A percentile compares a stretch with the other conserved stretches of the same genome.
phyloP scores from a whole-genome alignment of 2,113 vertebrate genomes.

The Atherinomorus stipes region DNA sequence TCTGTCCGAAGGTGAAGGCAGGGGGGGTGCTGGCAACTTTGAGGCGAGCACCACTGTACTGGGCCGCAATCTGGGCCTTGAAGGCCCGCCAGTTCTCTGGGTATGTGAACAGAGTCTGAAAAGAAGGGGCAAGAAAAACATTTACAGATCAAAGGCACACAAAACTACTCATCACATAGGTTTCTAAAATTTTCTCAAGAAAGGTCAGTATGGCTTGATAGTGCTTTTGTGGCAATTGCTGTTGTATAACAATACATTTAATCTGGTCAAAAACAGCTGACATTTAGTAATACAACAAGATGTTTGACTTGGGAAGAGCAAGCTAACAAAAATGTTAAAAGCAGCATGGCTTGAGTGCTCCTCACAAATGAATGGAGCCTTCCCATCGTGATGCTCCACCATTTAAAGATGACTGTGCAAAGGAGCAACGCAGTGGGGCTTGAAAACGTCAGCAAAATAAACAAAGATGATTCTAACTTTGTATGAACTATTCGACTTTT shows the following conservation, averaged over 20 bases:
- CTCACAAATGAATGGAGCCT: background rate
- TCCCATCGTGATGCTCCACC: fast-evolving
- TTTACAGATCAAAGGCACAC: background rate
- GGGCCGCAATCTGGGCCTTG: constrained; percentile 93
- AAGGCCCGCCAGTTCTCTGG: constrained; percentile 97
- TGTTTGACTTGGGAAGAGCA: background rate
- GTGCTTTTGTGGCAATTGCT: no score
- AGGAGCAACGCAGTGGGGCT: background rate
- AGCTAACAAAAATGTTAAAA: background rate
- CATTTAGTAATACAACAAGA: no score
- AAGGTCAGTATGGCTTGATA: no score
- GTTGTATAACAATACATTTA: no score
- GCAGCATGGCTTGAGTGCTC: background rate
- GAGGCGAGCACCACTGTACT: constrained; percentile 90
- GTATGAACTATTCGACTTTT: fast-evolving
- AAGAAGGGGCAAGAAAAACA: background rate
- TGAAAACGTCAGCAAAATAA: background rate
- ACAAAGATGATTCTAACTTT: fast-evolving
- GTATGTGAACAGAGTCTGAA: constrained; percentile 93
- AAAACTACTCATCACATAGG: background rate
- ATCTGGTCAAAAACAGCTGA: background rate
- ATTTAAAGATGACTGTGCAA: background rate
- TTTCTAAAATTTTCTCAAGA: no score
- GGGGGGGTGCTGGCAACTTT: constrained; percentile 88
- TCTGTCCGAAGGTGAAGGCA: constrained; percentile 95